Base-by-base conservation (phyloP, 2,888 invertebrate species). In the Clanis bilineata region DNA sequence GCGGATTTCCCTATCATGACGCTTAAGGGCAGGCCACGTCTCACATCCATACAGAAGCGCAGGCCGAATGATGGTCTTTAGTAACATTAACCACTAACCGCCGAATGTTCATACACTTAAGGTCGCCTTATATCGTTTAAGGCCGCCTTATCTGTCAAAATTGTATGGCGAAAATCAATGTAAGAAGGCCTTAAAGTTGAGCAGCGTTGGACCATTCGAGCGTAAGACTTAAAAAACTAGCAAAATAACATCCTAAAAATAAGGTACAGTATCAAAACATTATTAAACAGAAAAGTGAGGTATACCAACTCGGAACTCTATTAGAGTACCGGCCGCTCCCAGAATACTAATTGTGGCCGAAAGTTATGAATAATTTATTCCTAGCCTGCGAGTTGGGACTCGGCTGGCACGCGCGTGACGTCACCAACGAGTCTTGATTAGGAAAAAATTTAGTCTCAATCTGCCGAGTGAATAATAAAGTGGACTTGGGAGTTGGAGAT, bases 341-440 rank as follows among this genome's bases (percentile, higher is more conserved):
- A 64, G 71, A 69, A 76, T 72, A 70, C 73, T 75, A 79, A 81
- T 80, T 78, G 76, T 64, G 73, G 60, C 65, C 67, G 64, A 68
- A 65, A 70, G 67, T 68, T 70, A 75, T 79, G 76, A 80, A 80
- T 80, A 77, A 79, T 77, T 79, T 72, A 76, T 67, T 58, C 51
- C 60, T 32, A 59, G 65, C 66, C 69, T 66, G 64, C 61, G 59
- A 57, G 59, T 36, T 66, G 64, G 62, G 59, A 57, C 60, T 36
- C 1, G 58, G 59, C 41, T 41, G 61, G 45, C 44, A 25, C 56
- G 38, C 21, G 47, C n/a, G 22, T 67, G 67, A 66, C 66, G 63
- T 61, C 63, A 69, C 56, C 62, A 58, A 58, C 43, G 55, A 39
- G 39, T 18, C 45, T 39, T 39, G 39, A 51, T 47, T 51, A 39